Base-by-base conservation (phyloP, 2,797 vertebrate species). In the Argentina silus region DNA sequence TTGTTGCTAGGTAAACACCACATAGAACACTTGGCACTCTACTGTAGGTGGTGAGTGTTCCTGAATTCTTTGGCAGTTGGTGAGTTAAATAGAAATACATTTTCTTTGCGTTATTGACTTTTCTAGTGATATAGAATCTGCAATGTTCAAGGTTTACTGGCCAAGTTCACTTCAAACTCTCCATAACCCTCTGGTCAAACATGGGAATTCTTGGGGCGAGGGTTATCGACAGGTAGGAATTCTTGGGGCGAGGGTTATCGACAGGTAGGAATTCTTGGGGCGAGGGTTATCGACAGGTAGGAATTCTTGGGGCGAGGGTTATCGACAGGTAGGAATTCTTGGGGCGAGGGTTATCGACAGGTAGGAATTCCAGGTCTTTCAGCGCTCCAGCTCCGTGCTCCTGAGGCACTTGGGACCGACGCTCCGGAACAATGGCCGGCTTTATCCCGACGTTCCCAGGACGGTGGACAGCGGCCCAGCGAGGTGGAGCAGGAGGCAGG, bases 361-460 rank as follows among this genome's bases (percentile, higher is more conserved):
- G 36, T 73, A 15, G 53, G 36, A 63, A 62, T 77, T 77, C 61
- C 74, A 51, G 11, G 21, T 50, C 66, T 71, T 17, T 74, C 63
- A 73, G 44, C 15, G 48, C 23, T 51, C 15, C 53, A 7, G 8
- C n/a, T n/a, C n/a, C n/a, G n/a, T n/a, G 62, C 27, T n/a, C 61
- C 47, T 14, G 8, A 36, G 66, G 53, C 50, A 23, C 51, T 60
- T 14, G 51, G 27, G 69, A 45, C 21, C 15, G 9, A 12, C 15
- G 11, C 14, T 67, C 7, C 15, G 36, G 48, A 23, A 66, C 60
- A 69, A 69, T 67, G 27, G 48, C 47, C n/a, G 53, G 53, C 21
- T 57, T 57, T 73, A 70, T 73, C 19, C 47, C 63, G 27, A 10
- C 5, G 2, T 42, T 44, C 7, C 23, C 70, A 43, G 50, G 17